Evolutionary conservation across 2,888 invertebrate species (phyloP).

Genomic region (Ornithoptera alexandrae): DNA sequence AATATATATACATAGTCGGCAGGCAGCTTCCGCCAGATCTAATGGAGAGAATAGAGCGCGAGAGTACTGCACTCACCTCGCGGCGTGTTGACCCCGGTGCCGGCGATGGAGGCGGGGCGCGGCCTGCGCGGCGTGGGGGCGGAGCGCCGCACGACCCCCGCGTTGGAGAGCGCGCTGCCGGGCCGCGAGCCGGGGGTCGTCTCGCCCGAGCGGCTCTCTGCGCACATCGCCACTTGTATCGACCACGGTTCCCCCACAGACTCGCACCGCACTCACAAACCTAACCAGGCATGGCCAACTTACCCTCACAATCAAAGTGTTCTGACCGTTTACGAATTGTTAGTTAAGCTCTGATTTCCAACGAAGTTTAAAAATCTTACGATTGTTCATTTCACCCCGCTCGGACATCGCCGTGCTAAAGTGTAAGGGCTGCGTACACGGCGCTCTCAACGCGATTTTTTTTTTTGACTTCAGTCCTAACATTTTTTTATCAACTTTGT

Average conservation of each 20-base stretch:
- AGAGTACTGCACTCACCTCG: constrained; percentile 51
- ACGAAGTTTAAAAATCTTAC: no score
- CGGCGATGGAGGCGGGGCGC: constrained; percentile 90
- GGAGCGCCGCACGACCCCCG: constrained; percentile 82
- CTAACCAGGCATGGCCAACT: neutral
- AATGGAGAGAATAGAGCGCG: neutral
- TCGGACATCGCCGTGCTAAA: no score
- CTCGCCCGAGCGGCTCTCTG: constrained; percentile 87
- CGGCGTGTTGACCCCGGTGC: constrained; percentile 87
- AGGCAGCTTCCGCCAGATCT: no score
- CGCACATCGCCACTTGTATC: constrained; percentile 32
- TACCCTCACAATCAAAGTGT: neutral
- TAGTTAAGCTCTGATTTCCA: no score
- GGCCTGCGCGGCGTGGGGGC: constrained; percentile 84
- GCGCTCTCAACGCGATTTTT: no score
- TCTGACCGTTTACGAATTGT: no score
- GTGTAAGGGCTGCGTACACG: no score
- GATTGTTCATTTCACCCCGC: no score
- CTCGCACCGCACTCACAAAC: neutral
- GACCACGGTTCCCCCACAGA: neutral
- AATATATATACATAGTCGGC: no score
- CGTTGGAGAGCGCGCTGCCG: constrained; percentile 89
- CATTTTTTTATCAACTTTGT: no score
- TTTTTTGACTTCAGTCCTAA: no score
- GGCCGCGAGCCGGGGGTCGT: constrained; percentile 90